phyloP scores from a whole-genome alignment of 2,888 invertebrate genomes.

The Cataglyphis altisquamis region DNA sequence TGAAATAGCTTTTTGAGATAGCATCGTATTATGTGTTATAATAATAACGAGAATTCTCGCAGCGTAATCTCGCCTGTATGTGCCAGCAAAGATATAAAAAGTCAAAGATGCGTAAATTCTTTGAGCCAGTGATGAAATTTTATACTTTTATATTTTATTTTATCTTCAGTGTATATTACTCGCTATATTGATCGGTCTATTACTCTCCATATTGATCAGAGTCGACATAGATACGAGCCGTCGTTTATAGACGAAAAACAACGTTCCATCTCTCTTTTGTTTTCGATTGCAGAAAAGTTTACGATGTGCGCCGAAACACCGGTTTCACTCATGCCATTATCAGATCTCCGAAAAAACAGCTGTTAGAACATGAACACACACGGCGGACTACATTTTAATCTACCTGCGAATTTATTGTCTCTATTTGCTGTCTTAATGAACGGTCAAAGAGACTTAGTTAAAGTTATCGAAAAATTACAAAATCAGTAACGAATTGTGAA shows the following conservation, averaged over 20 bases:
- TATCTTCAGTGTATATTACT: constrained; percentile 7
- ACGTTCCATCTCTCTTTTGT: constrained; percentile 24
- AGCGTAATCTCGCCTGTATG: neutral
- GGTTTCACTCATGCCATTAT: constrained; percentile 18
- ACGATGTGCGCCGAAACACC: constrained; percentile 14
- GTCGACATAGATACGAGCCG: neutral
- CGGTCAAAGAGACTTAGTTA: neutral
- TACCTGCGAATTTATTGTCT: constrained; percentile 3
- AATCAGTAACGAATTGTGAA: constrained; percentile 12
- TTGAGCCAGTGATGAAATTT: constrained; percentile 4
- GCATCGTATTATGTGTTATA: neutral
- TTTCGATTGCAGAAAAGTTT: constrained; percentile 18
- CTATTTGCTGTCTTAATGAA: constrained; percentile 12
- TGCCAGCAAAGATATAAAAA: neutral
- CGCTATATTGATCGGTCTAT: neutral
- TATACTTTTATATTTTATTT: constrained; percentile 18
- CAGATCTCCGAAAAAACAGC: constrained; percentile 20
- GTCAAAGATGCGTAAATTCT: neutral
- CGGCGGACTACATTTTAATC: constrained; percentile 31
- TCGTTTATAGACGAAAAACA: constrained; percentile 6
- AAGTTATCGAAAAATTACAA: constrained; percentile 6
- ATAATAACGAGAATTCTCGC: constrained; percentile 2
- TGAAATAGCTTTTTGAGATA: neutral
- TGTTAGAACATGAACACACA: constrained; percentile 27
- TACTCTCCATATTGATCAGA: neutral